Evolutionary conservation across 1,140 invertebrate species (phyloP).

Genomic region (Eciton burchellii): DNA sequence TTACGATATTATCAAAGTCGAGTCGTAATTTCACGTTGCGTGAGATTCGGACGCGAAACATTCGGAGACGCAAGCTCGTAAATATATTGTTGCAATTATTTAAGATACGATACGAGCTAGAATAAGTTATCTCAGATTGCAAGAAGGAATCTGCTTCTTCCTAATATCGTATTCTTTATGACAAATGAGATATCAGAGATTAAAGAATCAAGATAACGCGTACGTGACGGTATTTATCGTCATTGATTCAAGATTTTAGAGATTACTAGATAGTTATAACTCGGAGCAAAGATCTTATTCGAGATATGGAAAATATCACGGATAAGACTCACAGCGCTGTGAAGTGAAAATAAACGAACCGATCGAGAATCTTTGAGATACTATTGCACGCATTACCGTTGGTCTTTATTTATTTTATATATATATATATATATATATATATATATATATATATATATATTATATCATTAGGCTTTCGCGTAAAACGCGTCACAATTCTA

Average conservation of each 20-base stretch:
- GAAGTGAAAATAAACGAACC: background rate
- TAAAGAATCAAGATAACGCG: background rate
- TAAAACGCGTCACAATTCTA: background rate
- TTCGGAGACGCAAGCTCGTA: background rate
- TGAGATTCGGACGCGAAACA: no score
- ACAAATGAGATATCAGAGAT: constrained; percentile 7
- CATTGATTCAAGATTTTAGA: background rate
- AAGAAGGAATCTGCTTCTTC: background rate
- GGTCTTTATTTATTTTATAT: background rate
- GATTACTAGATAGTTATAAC: background rate
- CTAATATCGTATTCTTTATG: background rate
- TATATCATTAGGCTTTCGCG: background rate
- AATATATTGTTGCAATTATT: background rate
- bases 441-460: no score
- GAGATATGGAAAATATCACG: background rate
- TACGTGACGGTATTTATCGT: constrained; percentile 6
- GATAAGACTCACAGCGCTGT: background rate
- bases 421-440: no score
- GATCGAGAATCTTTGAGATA: background rate
- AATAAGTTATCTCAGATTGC: background rate
- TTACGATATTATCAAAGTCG: no score
- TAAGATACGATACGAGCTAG: background rate
- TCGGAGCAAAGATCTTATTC: background rate
- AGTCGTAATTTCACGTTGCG: no score
- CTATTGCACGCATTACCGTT: background rate